Evolutionary conservation across 2,888 invertebrate species (phyloP), one percentile per base, ranked within the genome.

Genomic region (Luffia ferchaultella): DNA sequence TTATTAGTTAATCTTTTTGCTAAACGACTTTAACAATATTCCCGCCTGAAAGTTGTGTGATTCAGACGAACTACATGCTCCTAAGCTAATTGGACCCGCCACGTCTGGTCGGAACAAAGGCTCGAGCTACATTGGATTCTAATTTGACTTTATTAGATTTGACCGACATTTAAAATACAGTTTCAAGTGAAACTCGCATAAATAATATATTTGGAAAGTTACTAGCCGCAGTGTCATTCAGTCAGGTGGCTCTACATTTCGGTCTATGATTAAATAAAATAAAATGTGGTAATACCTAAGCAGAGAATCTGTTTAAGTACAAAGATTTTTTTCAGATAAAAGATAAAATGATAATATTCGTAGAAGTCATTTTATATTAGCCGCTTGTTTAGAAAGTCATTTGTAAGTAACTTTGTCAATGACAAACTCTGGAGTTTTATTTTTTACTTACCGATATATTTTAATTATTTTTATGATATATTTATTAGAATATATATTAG

Each of bases 71-170:
- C 49, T 43, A 49, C 49, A 49, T 43, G 49, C 42, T 49, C 19
- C 49, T 49, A 30, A 19, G 43, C 43, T 49, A 49, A 49, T 49
- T 49, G 18, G 43, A 20, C 42, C 43, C 43, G 18, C 41, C 18
- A 42, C 18, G 48, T 49, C 49, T 49, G 49, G 49, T 16, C 49
- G 40, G 49, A 49, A 49, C 49, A 49, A 49, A 49, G 48, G 49
- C 49, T 49, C 19, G 16, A n/a, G 43, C 71, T 72, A 71, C 72
- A 76, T 74, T 65, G 73, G 70, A 69, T 69, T 68, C 71, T 76
- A 76, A 76, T 73, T 70, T 68, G 70, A 67, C 70, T 70, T 76
- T 72, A 76, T 76, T 75, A 71, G 73, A 71, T 76, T 76, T 74
- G 68, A 73, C 70, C 67, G 68, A 73, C 73, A 76, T 76, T 73